phyloP scores from a whole-genome alignment of 1,140 invertebrate genomes.

The Eriosoma lanigerum region DNA sequence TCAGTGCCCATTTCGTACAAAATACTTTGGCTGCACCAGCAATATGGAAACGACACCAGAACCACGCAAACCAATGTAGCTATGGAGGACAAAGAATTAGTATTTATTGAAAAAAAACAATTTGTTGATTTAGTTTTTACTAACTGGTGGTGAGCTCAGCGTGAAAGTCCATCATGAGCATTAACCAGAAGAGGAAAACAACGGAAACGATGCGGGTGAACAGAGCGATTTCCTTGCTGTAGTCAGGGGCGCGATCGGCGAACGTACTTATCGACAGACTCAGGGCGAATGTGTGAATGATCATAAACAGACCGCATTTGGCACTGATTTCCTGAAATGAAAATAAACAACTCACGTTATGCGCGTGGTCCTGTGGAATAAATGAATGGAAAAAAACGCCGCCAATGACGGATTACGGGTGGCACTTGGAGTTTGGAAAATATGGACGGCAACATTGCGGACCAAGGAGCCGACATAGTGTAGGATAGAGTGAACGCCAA shows the following conservation, averaged over 20 bases:
- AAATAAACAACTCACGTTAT: background rate
- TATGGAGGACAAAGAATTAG: background rate
- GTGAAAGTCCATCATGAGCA: slow-evolving; percentile 1
- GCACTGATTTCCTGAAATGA: background rate
- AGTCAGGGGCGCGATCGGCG: background rate
- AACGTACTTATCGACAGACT: background rate
- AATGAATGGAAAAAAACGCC: background rate
- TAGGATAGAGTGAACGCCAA: background rate
- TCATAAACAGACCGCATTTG: background rate
- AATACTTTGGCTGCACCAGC: background rate
- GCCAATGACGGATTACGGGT: background rate
- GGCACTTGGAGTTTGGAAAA: background rate
- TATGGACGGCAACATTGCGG: background rate
- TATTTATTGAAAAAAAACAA: too few species aligned
- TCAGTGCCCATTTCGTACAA: slow-evolving; percentile 17
- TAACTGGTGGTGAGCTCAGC: background rate
- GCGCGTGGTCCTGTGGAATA: background rate
- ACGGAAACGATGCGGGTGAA: background rate
- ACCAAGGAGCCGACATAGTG: slow-evolving; percentile 9
- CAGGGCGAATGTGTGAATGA: background rate
- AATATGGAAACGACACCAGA: background rate
- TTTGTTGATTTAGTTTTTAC: too few species aligned
- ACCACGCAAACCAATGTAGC: background rate
- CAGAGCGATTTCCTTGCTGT: background rate
- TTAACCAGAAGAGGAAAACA: background rate